phyloP scores from a whole-genome alignment of 2,113 vertebrate species.

The Cryptotis parvus region DNA sequence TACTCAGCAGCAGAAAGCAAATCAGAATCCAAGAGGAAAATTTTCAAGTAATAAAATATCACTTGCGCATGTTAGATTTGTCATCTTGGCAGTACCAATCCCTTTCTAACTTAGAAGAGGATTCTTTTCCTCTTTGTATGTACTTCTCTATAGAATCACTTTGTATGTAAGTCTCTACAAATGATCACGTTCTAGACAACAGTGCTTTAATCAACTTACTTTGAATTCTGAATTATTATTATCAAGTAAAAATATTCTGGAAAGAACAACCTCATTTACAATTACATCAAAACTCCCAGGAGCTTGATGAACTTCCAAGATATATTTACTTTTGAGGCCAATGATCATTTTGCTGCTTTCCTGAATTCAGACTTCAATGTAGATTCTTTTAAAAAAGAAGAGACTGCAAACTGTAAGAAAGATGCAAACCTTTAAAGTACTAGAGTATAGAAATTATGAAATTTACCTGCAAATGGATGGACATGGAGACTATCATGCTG shows the following conservation, averaged over 20 bases:
- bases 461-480: too few relatives aligned
- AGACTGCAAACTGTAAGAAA: neutral
- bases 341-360: neutral
- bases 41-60: neutral
- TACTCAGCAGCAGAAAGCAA: neutral
- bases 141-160: too few relatives aligned
- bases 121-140: neutral
- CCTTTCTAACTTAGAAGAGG: slow-evolving; percentile 18
- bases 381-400: slow-evolving; percentile 32
- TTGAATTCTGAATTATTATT: slow-evolving; percentile 32
- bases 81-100: neutral
- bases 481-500: too few relatives aligned
- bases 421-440: neutral
- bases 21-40: slow-evolving; percentile 27
- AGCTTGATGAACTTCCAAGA: neutral
- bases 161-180: too few relatives aligned
- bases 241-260: neutral
- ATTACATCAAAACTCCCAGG: neutral
- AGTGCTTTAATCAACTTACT: neutral
- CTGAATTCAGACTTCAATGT: slow-evolving; percentile 23
- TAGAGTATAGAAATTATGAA: neutral
- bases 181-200: neutral
- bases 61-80: neutral
- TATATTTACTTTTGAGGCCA: neutral
- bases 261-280: neutral